phyloP scores from a whole-genome alignment of 2,888 invertebrate genomes.

The Hesperia comma region DNA sequence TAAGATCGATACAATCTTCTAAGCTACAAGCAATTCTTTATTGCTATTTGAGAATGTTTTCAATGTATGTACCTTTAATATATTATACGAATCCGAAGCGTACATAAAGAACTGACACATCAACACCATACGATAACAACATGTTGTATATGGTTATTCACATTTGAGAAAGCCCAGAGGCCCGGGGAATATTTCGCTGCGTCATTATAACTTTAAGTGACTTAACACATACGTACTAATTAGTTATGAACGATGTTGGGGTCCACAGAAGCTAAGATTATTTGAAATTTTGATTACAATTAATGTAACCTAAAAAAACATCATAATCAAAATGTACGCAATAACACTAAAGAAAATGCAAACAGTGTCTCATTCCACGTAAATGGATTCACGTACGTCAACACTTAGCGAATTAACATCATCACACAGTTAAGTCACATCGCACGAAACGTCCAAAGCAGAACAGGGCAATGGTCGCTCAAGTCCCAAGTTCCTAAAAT shows the following conservation, averaged over 20 bases:
- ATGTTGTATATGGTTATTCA: background rate
- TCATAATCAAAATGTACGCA: background rate
- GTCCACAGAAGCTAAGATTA: background rate
- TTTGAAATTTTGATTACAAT: constrained; percentile 2
- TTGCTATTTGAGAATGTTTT: too few species aligned
- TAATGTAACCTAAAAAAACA: constrained; percentile 2
- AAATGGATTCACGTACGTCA: constrained; percentile 17
- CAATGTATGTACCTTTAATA: too few species aligned
- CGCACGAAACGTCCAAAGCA: constrained; percentile 11
- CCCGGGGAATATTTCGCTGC: constrained; percentile 1
- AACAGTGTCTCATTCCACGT: background rate
- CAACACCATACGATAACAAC: background rate
- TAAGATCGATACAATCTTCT: too few species aligned
- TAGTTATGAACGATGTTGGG: constrained; percentile 7
- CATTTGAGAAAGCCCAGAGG: background rate
- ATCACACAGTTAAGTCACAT: constrained; percentile 19
- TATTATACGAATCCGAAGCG: too few species aligned
- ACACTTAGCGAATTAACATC: constrained; percentile 33
- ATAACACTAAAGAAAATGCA: constrained; percentile 1
- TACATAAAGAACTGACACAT: too few species aligned
- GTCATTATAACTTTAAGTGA: background rate
- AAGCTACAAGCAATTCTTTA: too few species aligned
- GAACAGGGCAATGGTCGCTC: constrained; percentile 20
- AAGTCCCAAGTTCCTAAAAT: constrained; percentile 35
- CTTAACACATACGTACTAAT: constrained; percentile 5